Conservation (phyloP, 2,113 vertebrate species). For the Cnemophilus loriae region DNA sequence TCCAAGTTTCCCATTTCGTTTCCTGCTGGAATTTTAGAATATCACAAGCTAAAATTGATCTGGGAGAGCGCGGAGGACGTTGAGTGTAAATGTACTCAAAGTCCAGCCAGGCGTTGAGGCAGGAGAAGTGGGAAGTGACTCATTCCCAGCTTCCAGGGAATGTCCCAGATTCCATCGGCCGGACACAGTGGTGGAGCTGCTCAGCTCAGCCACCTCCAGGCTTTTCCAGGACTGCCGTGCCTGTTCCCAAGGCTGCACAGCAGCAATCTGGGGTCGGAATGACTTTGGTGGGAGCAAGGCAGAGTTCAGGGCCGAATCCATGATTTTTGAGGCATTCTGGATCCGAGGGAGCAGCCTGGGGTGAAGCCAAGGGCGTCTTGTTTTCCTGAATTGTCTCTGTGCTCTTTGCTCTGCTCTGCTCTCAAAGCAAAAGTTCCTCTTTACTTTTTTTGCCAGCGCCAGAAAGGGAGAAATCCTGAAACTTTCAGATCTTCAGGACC, state of each 20-base stretch:
- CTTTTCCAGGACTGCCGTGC: neutral
- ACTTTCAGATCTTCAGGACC: neutral
- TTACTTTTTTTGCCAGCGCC: neutral
- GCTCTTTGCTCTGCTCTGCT: neutral
- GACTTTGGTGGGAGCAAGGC: fast-evolving
- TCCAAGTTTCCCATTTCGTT: neutral
- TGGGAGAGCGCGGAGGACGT: fast-evolving
- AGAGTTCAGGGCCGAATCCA: neutral
- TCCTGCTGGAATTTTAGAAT: neutral
- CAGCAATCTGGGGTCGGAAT: fast-evolving
- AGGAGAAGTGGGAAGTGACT: neutral
- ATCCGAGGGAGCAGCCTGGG: neutral
- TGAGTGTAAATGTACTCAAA: neutral
- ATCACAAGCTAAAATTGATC: neutral
- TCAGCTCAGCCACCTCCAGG: neutral
- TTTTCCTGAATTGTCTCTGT: neutral
- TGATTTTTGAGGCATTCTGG: neutral
- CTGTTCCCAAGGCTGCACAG: neutral
- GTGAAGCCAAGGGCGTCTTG: neutral
- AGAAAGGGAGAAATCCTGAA: neutral
- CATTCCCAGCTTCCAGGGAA: neutral
- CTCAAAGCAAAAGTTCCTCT: neutral
- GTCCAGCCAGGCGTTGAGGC: neutral
- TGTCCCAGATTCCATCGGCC: neutral
- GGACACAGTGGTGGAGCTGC: neutral